These are phyloP conservation scores for Antechinus stuartii DNA, from an alignment of 2,113 vertebrate species.

Conservation along the genomic window DNA sequence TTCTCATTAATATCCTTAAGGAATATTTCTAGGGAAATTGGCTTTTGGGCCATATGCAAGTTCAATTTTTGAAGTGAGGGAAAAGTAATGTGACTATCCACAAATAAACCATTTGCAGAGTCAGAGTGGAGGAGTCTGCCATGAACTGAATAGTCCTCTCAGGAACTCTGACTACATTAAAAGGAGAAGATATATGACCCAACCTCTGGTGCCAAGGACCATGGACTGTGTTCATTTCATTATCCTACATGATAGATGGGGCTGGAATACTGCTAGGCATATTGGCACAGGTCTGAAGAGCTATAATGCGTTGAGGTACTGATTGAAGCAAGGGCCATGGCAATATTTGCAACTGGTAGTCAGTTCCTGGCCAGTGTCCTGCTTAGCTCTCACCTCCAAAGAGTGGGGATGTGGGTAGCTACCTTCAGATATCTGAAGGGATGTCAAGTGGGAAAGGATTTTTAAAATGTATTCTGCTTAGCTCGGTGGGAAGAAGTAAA, in stretches of 20 bases:
- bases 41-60: not conserved
- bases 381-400: not conserved
- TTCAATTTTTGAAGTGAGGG: not conserved
- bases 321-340: not conserved
- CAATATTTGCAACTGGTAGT: not conserved
- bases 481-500: not conserved
- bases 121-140: not conserved
- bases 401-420: not conserved
- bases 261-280: constrained; percentile 1
- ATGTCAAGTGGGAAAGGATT: not conserved
- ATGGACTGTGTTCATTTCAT: not conserved
- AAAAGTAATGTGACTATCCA: not conserved
- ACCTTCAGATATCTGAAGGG: not conserved
- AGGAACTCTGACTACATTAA: not conserved
- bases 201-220: accelerated
- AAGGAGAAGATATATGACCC: not conserved
- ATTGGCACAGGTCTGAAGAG: not conserved
- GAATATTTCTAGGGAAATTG: not conserved
- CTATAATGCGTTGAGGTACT: not conserved
- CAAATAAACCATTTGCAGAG: not conserved
- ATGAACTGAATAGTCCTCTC: accelerated
- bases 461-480: not conserved
- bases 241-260: not conserved
- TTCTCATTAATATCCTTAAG: not conserved
- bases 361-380: not conserved